Evolutionary conservation across 2,113 vertebrate genomes (phyloP).

Genomic region (Serinus canaria): DNA sequence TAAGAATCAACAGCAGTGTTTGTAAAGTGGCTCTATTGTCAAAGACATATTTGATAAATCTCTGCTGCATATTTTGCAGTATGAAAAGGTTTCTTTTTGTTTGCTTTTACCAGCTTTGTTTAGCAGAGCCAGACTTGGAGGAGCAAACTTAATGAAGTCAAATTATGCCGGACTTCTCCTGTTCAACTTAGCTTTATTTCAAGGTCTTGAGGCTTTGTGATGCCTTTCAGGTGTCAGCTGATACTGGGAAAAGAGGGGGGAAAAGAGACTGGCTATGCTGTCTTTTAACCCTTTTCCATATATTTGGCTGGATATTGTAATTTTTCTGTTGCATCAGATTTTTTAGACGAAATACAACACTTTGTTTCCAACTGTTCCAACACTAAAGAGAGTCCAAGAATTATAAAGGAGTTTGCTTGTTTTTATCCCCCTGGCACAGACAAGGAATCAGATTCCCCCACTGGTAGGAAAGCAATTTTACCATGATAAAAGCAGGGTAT

Average conservation of each 20-base stretch:
- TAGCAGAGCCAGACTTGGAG: neutral
- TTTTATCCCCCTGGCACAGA: neutral
- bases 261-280: neutral
- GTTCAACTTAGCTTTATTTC: neutral
- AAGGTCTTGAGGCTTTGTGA: neutral
- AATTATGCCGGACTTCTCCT: neutral
- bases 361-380: neutral
- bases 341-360: neutral
- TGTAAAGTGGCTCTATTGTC: neutral
- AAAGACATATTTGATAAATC: neutral
- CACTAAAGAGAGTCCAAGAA: neutral
- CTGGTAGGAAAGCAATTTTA: neutral
- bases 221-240: neutral
- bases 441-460: neutral
- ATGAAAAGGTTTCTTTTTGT: neutral
- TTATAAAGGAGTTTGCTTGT: neutral
- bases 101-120: neutral
- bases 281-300: neutral
- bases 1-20: slow-evolving; percentile 9
- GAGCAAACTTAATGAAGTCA: neutral
- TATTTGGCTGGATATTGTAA: neutral
- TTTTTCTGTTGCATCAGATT: neutral
- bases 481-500: neutral
- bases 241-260: fast-evolving
- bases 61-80: neutral